A percentile compares a stretch with the other conserved stretches of the same genome.
Conservation (phyloP, 35 echinoderm and acorn worm species). For the Stichopus chloronotus region DNA sequence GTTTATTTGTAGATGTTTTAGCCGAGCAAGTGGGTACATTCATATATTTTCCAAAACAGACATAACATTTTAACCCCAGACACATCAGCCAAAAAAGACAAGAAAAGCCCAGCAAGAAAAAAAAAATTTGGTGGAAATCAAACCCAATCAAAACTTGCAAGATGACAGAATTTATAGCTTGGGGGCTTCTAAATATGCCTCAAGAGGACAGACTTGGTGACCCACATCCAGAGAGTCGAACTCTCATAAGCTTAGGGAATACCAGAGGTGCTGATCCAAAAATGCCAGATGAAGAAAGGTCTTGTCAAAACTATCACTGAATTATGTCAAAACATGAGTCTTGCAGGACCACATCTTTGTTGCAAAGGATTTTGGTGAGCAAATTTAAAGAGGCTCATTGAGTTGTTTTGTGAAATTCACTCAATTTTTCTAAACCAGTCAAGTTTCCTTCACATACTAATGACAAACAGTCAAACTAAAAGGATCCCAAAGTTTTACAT, state of each 20-base stretch:
- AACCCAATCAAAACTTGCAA: not conserved
- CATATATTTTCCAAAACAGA: not conserved
- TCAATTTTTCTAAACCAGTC: no score
- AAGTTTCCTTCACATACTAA: no score
- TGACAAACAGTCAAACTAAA: no score
- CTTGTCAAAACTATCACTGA: slow-evolving; percentile 12
- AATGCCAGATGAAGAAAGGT: not conserved
- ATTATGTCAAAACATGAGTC: not conserved
- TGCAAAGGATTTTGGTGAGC: not conserved
- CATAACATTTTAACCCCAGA: not conserved
- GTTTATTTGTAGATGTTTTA: no score
- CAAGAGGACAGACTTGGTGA: not conserved
- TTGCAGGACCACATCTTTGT: not conserved
- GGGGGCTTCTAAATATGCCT: not conserved
- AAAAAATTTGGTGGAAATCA: not conserved
- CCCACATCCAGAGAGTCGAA: not conserved
- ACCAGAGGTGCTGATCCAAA: not conserved
- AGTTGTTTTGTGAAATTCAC: no score
- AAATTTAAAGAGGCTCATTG: no score
- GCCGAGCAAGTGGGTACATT: no score
- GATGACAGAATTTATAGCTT: not conserved
- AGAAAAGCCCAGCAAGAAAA: not conserved
- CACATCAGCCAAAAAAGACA: not conserved
- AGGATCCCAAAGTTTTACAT: no score
- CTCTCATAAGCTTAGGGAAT: not conserved